Base-by-base conservation (phyloP, 35 echinoderm and acorn worm genomes). In the Heliocidaris tuberculata region DNA sequence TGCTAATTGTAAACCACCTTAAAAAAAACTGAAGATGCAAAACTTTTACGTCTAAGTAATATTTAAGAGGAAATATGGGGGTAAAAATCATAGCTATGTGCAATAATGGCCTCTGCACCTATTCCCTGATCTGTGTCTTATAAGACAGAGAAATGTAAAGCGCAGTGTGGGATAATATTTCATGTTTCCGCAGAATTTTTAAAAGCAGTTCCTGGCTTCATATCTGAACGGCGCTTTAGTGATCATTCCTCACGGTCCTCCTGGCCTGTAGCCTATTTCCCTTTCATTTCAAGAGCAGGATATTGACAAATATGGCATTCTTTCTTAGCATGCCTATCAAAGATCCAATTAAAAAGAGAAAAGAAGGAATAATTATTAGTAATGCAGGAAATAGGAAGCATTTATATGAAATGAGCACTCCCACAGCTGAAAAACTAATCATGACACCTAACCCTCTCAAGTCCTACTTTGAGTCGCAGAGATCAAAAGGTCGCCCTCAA, bases 331-430 rank as follows among this genome's bases (percentile, higher is more conserved):
- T 42, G 35, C n/a, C 65, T 78, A 1, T 56, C 65, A 78, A 17
- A 78, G 65, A 78, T 78, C 15, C 65, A 78, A 78, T 78, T 78
- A 78, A 78, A 78, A 78, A n/a, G 65, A 78, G 47, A 47, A 89
- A 89, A 47, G 87, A 89, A 48, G 47, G 87, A 27, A 89, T 89
- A 89, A 89, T 89, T 47, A 89, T 89, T 89, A 89, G 31, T 89
- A 48, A 89, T 89, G 87, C 47, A 89, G 87, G 87, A 89, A 89
- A 89, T 17, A 89, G 87, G 87, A 89, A 89, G 87, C 31, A 19
- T 32, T 17, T 32, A 89, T 89, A 89, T 47, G 47, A 89, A 89
- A 89, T 89, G 24, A 89, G 47, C 87, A 47, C 47, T 89, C 87
- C 31, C 87, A 89, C 87, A 89, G 31, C 31, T 89, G 87, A 47